Percentiles rank a stretch among this genome's conserved stretches.
Evolutionary conservation across 2,888 invertebrate species (phyloP).

Genomic region (Lepetodrilus schrolli): DNA sequence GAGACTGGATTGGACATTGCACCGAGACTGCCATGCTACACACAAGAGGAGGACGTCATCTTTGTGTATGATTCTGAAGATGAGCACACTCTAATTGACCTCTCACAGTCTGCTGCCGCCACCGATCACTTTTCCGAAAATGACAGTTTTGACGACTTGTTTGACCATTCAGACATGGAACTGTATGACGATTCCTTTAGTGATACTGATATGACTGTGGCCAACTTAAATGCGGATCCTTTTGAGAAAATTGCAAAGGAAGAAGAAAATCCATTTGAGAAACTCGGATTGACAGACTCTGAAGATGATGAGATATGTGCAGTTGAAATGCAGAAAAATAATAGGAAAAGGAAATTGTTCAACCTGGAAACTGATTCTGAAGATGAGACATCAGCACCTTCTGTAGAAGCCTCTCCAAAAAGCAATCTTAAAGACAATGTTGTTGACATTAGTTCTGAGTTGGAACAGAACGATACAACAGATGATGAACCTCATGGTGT

Average conservation of each 20-base stretch:
- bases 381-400: background rate
- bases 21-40: background rate
- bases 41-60: slow-evolving; percentile 25
- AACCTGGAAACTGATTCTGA: background rate
- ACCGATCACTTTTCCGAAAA: background rate
- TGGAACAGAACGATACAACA: background rate
- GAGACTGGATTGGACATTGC: background rate
- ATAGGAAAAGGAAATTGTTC: background rate
- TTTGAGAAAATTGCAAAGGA: background rate
- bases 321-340: background rate
- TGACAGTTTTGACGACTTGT: background rate
- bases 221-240: background rate
- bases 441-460: background rate
- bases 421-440: background rate
- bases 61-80: slow-evolving; percentile 21
- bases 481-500: background rate
- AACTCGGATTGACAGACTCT: background rate
- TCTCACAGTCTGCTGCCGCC: slow-evolving; percentile 11
- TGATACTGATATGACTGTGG: background rate
- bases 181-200: background rate
- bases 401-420: background rate
- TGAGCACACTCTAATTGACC: slow-evolving; percentile 18
- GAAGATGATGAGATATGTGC: background rate
- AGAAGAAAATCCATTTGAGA: background rate
- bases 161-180: slow-evolving; percentile 8